phyloP scores from a whole-genome alignment of 1,140 invertebrate species.

The Drosophila nebulosa region DNA sequence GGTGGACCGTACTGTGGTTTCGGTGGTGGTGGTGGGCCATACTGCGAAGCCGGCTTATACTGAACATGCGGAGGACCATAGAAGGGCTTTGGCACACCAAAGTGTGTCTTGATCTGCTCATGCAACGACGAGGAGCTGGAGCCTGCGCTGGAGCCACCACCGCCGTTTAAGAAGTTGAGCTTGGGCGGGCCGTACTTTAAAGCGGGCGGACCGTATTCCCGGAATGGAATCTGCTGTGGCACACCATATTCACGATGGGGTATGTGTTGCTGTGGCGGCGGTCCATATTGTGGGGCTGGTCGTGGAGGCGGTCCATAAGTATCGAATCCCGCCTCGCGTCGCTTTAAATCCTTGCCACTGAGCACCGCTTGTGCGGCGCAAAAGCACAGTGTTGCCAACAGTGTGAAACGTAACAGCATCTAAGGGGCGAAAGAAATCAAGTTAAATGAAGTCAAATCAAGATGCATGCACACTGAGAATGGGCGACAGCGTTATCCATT shows the following conservation, averaged over 20 bases:
- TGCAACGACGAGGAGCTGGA: constrained; percentile 33
- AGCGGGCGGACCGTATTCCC: constrained; percentile 69
- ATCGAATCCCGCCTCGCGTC: constrained; percentile 54
- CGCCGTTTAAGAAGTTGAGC: constrained; percentile 72
- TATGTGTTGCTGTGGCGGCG: constrained; percentile 76
- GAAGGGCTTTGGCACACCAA: constrained; percentile 78
- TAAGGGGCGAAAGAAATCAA: background rate
- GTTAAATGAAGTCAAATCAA: background rate
- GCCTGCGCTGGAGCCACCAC: constrained; percentile 54
- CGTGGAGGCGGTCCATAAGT: constrained; percentile 55
- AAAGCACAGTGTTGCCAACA: constrained; percentile 40
- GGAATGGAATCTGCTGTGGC: constrained; percentile 72
- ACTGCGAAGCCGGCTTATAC: constrained; percentile 62
- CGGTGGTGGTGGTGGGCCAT: constrained; percentile 71
- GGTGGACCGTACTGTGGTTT: constrained; percentile 80
- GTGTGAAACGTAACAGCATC: constrained; percentile 46
- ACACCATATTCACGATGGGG: constrained; percentile 80
- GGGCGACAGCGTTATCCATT: constrained; percentile 12
- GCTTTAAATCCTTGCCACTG: constrained; percentile 52
- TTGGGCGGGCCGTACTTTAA: constrained; percentile 74
- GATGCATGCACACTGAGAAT: background rate
- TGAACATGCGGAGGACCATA: constrained; percentile 81
- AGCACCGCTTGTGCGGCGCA: constrained; percentile 54
- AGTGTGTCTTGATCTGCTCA: constrained; percentile 76
- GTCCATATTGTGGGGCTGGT: constrained; percentile 80